Evolutionary conservation across 2,797 vertebrate species (phyloP).

Genomic region (Chaenodraco wilsoni): DNA sequence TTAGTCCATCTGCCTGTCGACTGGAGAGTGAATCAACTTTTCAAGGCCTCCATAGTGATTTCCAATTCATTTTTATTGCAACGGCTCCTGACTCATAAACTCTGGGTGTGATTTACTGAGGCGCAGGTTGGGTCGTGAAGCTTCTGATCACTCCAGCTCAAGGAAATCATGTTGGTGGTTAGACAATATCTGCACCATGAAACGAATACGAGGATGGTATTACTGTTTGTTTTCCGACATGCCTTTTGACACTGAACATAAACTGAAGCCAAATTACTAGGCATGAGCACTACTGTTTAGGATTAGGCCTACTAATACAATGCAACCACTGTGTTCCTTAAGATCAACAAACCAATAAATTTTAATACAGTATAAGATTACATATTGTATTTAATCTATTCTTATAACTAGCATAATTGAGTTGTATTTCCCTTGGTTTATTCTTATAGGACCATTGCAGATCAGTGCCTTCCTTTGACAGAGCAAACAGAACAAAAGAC

Average conservation of each 20-base stretch:
- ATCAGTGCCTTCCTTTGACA: slow-evolving; percentile 32
- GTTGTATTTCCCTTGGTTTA: slow-evolving; percentile 26
- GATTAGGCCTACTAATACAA: background rate
- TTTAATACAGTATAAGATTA: background rate
- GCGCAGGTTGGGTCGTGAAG: slow-evolving; percentile 30
- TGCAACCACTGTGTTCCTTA: background rate
- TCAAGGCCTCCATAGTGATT: slow-evolving; percentile 54
- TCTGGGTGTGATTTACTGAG: slow-evolving; percentile 61
- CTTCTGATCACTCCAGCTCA: slow-evolving; percentile 36
- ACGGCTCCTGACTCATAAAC: slow-evolving; percentile 51
- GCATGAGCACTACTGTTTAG: background rate
- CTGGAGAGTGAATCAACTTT: slow-evolving; percentile 48
- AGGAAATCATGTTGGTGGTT: slow-evolving; percentile 34
- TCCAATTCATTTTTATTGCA: slow-evolving; percentile 58
- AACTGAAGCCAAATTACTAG: slow-evolving; percentile 8
- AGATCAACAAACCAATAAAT: background rate
- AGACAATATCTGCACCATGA: slow-evolving; percentile 49
- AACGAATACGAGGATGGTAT: slow-evolving; percentile 32
- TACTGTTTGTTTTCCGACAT: slow-evolving; percentile 31
- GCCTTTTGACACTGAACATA: slow-evolving; percentile 30
- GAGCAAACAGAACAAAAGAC: slow-evolving; percentile 66
- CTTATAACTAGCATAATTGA: slow-evolving; percentile 10
- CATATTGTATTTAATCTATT: slow-evolving; percentile 9
- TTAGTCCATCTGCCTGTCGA: slow-evolving; percentile 36
- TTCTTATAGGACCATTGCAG: slow-evolving; percentile 31